Base-by-base conservation (phyloP, 1,140 invertebrate genomes). In the Calephelis nemesis region DNA sequence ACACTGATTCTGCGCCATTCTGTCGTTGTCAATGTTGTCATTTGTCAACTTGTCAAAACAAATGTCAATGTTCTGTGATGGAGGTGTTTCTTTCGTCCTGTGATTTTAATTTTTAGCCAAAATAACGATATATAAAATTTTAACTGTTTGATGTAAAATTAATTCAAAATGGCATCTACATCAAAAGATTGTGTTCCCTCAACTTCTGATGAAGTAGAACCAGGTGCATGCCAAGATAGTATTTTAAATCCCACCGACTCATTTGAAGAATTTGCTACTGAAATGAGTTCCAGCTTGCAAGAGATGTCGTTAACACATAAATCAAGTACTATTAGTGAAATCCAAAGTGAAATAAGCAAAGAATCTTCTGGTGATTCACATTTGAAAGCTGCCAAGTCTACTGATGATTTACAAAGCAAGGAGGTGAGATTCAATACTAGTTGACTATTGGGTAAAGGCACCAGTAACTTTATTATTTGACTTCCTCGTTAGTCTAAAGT, bases 211-310 rank as follows among this genome's bases (percentile, higher is more conserved):
- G 81, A 80, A 66, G 65, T 88, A 11, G 86, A 87, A 68, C 88
- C 88, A 6, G 88, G 88, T 2, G 86, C 87, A 39, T 90, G 87
- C 67, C 77, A 75, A 10, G 95, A 95, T 78, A 94, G 93, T 65
- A 94, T 96, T 86, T 90, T 96, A 40, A 93, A 95, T 15, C 94
- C 95, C 8, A 94, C 94, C 7, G 94, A 95, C 78, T 94, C 93
- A 30, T 95, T 94, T 74, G 95, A 96, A 75, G 95, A 96, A 72
- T 94, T 95, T 74, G 94, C 94, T 50, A 93, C 94, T 67, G 93
- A 94, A 75, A 94, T 95, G 92, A 94, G 93, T 69, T 93, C 92
- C 11, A 94, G 93, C 78, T 92, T 95, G 65, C 90, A 94, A 74
- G 93, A 95, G 66, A 82, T 82, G 79, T 88, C 76, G 74, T 81